A percentile compares a stretch with the other conserved stretches of the same genome.
Evolutionary conservation across 92 coral and sea anemone genomes (phyloP).

Genomic region (Heliopora coerulea): DNA sequence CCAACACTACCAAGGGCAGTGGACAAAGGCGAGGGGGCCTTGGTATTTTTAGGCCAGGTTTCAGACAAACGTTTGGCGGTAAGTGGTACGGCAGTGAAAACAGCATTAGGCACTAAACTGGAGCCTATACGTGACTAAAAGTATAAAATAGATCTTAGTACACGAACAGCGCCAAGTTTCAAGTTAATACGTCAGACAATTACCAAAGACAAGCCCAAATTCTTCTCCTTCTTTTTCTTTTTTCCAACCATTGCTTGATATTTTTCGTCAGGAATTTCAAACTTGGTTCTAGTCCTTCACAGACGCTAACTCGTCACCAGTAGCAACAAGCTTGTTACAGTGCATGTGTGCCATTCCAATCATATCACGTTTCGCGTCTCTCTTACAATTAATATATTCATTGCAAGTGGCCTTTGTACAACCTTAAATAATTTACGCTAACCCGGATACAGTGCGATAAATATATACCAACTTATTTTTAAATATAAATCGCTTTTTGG

Average conservation of each 20-base stretch:
- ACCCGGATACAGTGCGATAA: too few species aligned
- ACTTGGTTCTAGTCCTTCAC: conserved; percentile 34
- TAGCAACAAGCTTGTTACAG: background rate
- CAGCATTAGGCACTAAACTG: conserved; percentile 79
- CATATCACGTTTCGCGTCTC: too few species aligned
- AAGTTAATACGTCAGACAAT: background rate
- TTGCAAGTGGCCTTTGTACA: too few species aligned
- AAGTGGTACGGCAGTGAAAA: conserved; percentile 94
- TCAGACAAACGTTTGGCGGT: conserved; percentile 70
- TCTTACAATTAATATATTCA: too few species aligned
- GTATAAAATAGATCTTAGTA: background rate
- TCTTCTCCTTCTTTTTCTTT: conserved; percentile 74
- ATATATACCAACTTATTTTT: too few species aligned
- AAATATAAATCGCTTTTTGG: too few species aligned
- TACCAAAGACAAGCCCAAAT: conserved; percentile 35
- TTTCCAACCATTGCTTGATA: conserved; percentile 77
- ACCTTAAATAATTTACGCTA: too few species aligned
- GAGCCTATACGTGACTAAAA: conserved; percentile 88
- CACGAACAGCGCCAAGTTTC: background rate
- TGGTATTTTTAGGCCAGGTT: conserved; percentile 74
- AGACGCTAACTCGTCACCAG: conserved; percentile 18
- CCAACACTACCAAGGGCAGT: conserved; percentile 85
- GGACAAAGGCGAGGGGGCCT: conserved; percentile 57
- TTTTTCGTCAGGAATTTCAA: conserved; percentile 43
- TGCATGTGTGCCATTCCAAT: too few species aligned